Base-by-base conservation (phyloP, 2,888 invertebrate species). In the Schizotus pectinicornis region DNA sequence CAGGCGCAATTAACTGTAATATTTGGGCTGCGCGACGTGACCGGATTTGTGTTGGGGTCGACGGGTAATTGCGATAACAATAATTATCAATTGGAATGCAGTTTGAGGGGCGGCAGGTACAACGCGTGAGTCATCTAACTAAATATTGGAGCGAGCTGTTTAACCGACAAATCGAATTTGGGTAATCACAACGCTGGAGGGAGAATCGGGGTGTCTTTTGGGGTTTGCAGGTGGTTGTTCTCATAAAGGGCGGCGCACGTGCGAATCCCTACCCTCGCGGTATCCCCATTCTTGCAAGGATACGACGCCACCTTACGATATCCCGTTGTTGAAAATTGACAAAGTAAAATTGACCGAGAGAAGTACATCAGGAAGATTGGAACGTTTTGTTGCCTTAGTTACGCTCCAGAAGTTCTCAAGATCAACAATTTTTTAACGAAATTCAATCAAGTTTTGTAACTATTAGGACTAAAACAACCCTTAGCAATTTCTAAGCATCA, bases 151-250 rank as follows among this genome's bases (percentile, higher is more conserved):
- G 60, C 53, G 45, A 13, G 49, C 59, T 59, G 59, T 59, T 59
- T 56, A 59, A 59, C 46, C 59, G 56, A 59, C 59, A 61, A 61
- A 61, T 61, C 61, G 61, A 61, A 61, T 61, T 61, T 58, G 39
- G 50, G 57, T 49, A 61, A 57, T 56, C 61, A 61, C 47, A 61
- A 47, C 46, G 47, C 31, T 13, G 13, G 43, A 42, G 50, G 54
- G 53, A 57, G 54, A 8, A 46, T 14, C 46, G 51, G 53, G 49
- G 57, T 61, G 53, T 48, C 61, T 53, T 50, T 57, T 54, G 57
- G 61, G 61, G 61, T 41, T 58, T 53, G 61, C 61, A 61, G 61
- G 61, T 61, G 61, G 57, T 58, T 54, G 54, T 58, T 54, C 57
- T 42, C 57, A 57, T 54, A 60, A 34, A 48, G 32, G 51, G 54